Evolutionary conservation across 2,113 vertebrate genomes (phyloP).

Genomic region (Gasterosteus aculeatus): DNA sequence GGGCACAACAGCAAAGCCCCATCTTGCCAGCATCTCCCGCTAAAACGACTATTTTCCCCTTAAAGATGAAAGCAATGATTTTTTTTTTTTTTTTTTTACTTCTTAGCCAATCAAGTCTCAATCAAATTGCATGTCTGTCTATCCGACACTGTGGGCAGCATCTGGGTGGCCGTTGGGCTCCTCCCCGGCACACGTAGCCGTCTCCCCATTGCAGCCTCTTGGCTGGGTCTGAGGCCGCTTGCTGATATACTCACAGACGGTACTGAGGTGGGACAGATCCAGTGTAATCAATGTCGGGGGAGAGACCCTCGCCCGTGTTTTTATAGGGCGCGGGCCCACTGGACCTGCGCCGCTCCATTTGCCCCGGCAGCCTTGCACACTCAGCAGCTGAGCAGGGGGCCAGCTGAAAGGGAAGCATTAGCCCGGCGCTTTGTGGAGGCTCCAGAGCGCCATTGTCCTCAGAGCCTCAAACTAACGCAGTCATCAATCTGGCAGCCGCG

Average conservation of each 20-base stretch:
- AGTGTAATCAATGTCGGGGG: slow-evolving; percentile 77
- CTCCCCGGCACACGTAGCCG: slow-evolving; percentile 48
- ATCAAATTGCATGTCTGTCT: slow-evolving; percentile 23
- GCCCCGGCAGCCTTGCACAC: slow-evolving; percentile 79
- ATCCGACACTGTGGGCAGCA: slow-evolving; percentile 15
- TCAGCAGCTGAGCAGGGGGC: slow-evolving; percentile 78
- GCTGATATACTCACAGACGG: slow-evolving; percentile 81
- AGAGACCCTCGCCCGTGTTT: slow-evolving; percentile 68
- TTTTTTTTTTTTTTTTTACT: slow-evolving; percentile 1
- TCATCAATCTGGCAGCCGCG: slow-evolving; percentile 78
- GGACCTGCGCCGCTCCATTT: slow-evolving; percentile 60
- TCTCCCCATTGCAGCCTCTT: slow-evolving; percentile 10
- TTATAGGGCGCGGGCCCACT: slow-evolving; percentile 79
- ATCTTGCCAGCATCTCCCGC: not conserved
- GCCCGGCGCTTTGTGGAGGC: slow-evolving; percentile 75
- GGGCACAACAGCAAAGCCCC: slow-evolving; percentile 19
- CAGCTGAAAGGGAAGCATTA: slow-evolving; percentile 80
- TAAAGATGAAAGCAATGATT: slow-evolving; percentile 14
- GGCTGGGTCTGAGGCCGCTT: slow-evolving; percentile 51
- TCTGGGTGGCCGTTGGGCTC: slow-evolving; percentile 21
- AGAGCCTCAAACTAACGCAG: slow-evolving; percentile 77
- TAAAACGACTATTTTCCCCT: not conserved
- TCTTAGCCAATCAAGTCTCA: not conserved
- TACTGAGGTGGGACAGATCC: slow-evolving; percentile 82
- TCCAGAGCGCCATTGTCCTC: slow-evolving; percentile 74